These are phyloP conservation scores for Cephonodes hylas DNA, from an alignment of 2,888 invertebrate species.

Conservation along the genomic window DNA sequence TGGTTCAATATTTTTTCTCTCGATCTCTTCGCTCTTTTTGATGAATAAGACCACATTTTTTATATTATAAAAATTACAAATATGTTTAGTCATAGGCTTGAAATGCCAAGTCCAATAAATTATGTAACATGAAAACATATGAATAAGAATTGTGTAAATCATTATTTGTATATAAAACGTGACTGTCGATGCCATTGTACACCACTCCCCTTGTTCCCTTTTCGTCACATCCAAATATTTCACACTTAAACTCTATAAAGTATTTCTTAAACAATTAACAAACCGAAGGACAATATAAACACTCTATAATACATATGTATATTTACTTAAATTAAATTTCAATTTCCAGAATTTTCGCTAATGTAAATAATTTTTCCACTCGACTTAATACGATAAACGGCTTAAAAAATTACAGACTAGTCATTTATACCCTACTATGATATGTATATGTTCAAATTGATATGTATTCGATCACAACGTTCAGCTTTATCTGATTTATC, in stretches of 20 bases:
- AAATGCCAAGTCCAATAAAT: too few relatives aligned
- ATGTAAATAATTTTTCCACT: constrained; percentile 14
- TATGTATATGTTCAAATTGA: constrained; percentile 43
- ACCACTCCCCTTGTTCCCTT: not conserved
- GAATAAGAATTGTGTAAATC: not conserved
- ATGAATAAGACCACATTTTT: too few relatives aligned
- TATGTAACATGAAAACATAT: too few relatives aligned
- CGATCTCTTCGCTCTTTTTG: too few relatives aligned
- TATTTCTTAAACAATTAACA: not conserved
- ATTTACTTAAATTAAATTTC: not conserved
- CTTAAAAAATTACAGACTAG: constrained; percentile 68
- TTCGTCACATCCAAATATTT: not conserved
- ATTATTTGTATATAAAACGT: not conserved
- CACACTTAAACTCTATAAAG: not conserved
- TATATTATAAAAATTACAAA: too few relatives aligned
- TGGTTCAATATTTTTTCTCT: too few relatives aligned
- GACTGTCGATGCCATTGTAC: not conserved
- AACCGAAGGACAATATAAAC: not conserved
- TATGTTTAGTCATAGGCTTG: too few relatives aligned
- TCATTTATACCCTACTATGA: constrained; percentile 66
- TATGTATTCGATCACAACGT: constrained; percentile 68
- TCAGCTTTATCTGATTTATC: constrained; percentile 19
- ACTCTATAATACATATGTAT: not conserved
- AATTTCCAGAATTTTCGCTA: constrained; percentile 3
- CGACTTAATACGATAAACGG: constrained; percentile 51